Evolutionary conservation across 2,888 invertebrate genomes (phyloP).

Genomic region (Apamea sordens): DNA sequence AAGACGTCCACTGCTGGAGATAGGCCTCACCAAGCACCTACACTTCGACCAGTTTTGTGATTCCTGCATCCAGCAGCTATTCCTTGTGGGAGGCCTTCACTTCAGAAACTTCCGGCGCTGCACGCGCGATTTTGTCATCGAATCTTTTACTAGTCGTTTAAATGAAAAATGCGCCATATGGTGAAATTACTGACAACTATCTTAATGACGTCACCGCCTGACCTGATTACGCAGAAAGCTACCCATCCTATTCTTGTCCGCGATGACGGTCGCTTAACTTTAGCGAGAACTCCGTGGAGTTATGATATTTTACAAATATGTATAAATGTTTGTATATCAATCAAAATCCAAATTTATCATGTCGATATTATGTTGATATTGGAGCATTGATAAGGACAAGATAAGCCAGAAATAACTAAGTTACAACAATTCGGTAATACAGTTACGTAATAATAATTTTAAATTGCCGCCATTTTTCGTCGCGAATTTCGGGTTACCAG

Average conservation of each 20-base stretch:
- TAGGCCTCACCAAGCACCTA: too few species aligned
- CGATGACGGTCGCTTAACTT: slow-evolving; percentile 31
- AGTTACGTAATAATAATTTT: slow-evolving; percentile 51
- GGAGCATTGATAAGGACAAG: slow-evolving; percentile 49
- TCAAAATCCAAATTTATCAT: slow-evolving; percentile 32
- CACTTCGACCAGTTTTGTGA: too few species aligned
- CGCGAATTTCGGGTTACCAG: slow-evolving; percentile 44
- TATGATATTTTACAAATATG: neutral
- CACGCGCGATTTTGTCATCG: neutral
- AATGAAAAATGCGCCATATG: slow-evolving; percentile 7
- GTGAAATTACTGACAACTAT: slow-evolving; percentile 11
- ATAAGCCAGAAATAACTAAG: slow-evolving; percentile 30
- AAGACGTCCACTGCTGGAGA: too few species aligned
- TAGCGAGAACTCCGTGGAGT: neutral
- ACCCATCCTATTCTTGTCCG: slow-evolving; percentile 57
- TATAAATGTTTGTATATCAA: neutral
- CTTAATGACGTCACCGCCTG: slow-evolving; percentile 47
- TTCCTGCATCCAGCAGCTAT: too few species aligned
- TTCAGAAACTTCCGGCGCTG: neutral
- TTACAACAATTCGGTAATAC: slow-evolving; percentile 37
- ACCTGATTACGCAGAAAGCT: slow-evolving; percentile 36
- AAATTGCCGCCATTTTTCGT: slow-evolving; percentile 49
- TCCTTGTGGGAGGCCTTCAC: too few species aligned
- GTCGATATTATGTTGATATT: slow-evolving; percentile 44
- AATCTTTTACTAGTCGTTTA: neutral